Percentiles rank a stretch among this genome's conserved stretches.
phyloP scores from a whole-genome alignment of 2,797 vertebrate species.

The Oreochromis grahami region DNA sequence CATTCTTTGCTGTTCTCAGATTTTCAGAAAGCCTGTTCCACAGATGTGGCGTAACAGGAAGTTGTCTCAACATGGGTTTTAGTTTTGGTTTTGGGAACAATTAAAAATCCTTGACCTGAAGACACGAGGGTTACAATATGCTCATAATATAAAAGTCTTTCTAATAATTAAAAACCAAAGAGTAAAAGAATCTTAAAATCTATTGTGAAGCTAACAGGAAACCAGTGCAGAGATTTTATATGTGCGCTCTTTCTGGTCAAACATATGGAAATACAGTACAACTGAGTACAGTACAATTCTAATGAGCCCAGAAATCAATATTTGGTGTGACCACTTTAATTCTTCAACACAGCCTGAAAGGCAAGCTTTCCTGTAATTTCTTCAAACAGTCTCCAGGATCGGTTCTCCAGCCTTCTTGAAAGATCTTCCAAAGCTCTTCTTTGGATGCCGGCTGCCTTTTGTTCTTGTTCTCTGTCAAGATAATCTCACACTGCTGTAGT shows the following conservation, averaged over 20 bases:
- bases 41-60: not conserved
- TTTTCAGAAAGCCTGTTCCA: not conserved
- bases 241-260: not conserved
- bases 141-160: not conserved
- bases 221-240: not conserved
- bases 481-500: not conserved
- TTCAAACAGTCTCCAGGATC: not conserved
- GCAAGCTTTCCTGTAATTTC: not conserved
- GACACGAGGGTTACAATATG: not conserved
- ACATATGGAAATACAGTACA: not conserved
- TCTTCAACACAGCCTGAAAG: not conserved
- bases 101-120: not conserved
- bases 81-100: not conserved
- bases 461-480: not conserved
- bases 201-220: not conserved
- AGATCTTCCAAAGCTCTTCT: not conserved
- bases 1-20: not conserved
- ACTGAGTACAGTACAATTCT: not conserved
- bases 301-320: not conserved
- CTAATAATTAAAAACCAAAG: not conserved
- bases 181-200: not conserved
- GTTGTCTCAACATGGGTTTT: not conserved
- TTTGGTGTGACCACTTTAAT: not conserved
- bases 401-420: not conserved
- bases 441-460: not conserved